A percentile compares a stretch with the other conserved stretches of the same genome.
Conservation (phyloP, 2,888 invertebrate genomes). For the Caenorhabditis angaria region DNA sequence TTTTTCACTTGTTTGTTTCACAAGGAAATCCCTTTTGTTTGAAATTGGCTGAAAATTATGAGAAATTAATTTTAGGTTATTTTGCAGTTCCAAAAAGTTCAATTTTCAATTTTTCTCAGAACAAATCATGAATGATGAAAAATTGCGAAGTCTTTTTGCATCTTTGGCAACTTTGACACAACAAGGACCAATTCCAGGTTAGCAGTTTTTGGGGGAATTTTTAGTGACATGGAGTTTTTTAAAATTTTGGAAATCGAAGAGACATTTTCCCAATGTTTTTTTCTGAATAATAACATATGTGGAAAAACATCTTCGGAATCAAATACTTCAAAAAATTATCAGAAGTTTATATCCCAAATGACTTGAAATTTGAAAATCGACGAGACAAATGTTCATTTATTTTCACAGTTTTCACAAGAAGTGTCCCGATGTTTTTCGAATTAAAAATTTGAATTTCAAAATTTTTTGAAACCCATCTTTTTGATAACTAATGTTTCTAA, state of each 20-base stretch:
- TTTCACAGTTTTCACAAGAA: no score
- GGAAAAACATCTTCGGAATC: no score
- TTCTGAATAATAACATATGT: no score
- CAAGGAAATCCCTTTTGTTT: not conserved
- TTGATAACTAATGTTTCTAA: not conserved
- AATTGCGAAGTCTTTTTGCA: constrained; percentile 50
- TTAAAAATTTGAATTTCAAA: not conserved
- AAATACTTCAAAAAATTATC: no score
- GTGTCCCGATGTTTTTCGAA: no score
- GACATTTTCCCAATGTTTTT: no score
- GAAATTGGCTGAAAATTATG: not conserved
- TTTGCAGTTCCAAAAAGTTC: no score
- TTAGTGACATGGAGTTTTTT: not conserved
- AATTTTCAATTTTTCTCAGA: no score
- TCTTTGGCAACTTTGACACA: constrained; percentile 53
- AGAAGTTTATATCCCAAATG: no score
- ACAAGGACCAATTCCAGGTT: constrained; percentile 55
- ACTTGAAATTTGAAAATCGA: no score
- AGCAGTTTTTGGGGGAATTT: not conserved
- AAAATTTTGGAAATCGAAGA: not conserved
- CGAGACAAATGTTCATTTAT: no score
- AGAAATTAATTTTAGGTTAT: not conserved
- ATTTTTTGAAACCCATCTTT: no score
- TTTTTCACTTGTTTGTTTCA: not conserved
- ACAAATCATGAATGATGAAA: constrained; percentile 54